A percentile compares a stretch with the other conserved stretches of the same genome.
These are phyloP conservation scores for Esox masquinongy DNA, from an alignment of 2,797 vertebrate species.

Conservation along the genomic window DNA sequence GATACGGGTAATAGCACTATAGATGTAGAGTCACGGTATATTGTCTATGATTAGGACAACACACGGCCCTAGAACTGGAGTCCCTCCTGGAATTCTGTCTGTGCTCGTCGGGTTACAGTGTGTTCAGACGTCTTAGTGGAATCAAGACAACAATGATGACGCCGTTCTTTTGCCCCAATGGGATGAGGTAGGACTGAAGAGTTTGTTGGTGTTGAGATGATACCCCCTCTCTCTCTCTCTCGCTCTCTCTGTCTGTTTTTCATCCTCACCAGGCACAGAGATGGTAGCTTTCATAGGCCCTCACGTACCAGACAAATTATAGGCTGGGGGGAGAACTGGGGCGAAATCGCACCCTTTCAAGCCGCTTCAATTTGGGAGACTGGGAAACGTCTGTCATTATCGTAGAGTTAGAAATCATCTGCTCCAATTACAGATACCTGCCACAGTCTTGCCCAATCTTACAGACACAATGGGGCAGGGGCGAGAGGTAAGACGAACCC, in stretches of 20 bases:
- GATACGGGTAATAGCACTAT: not conserved
- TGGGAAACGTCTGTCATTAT: conserved; percentile 60
- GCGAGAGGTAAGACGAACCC: not conserved
- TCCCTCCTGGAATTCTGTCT: not conserved
- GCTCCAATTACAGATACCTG: conserved; percentile 54
- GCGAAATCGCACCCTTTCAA: conserved; percentile 36
- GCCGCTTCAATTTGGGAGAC: conserved; percentile 44
- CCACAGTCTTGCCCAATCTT: conserved; percentile 23
- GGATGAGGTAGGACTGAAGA: conserved; percentile 8
- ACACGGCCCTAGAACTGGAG: not conserved
- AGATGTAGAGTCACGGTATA: too few relatives aligned
- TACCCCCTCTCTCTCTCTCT: not conserved
- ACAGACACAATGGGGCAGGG: not conserved
- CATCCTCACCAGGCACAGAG: conserved; percentile 12
- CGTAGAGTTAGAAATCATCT: conserved; percentile 48
- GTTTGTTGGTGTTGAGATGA: not conserved
- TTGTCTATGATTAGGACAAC: not conserved
- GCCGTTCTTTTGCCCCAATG: not conserved
- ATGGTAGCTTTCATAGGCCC: conserved; percentile 50
- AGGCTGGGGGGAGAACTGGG: conserved; percentile 41
- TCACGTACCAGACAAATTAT: conserved; percentile 62
- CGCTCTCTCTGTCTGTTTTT: not conserved
- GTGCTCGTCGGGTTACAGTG: not conserved
- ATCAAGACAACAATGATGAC: not conserved
- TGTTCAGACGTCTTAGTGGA: not conserved